Conservation (phyloP, 2,888 invertebrate genomes). For the Acleris holmiana region DNA sequence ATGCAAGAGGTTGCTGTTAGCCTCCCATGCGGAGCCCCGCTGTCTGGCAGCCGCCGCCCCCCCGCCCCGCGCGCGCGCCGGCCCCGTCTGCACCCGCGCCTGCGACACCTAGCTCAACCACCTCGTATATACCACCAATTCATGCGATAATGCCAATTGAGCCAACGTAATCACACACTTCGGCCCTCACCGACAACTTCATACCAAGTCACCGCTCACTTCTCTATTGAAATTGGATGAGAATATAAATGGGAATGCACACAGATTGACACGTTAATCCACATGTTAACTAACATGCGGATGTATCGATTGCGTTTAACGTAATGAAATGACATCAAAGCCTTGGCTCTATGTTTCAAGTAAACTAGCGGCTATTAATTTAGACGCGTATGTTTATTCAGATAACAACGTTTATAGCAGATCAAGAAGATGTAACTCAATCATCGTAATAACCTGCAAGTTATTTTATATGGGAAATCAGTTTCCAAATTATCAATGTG, state of each 20-base stretch:
- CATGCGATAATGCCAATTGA: slow-evolving; percentile 40
- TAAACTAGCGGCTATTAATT: slow-evolving; percentile 29
- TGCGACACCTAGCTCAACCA: slow-evolving; percentile 71
- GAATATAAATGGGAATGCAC: slow-evolving; percentile 5
- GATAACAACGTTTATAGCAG: slow-evolving; percentile 27
- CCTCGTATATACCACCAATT: slow-evolving; percentile 67
- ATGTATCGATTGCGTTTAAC: slow-evolving; percentile 19
- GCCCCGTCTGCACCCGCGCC: slow-evolving; percentile 38
- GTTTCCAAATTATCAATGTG: slow-evolving; percentile 5
- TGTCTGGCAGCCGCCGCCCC: slow-evolving; percentile 77
- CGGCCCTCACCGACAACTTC: slow-evolving; percentile 13
- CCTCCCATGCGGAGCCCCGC: slow-evolving; percentile 84
- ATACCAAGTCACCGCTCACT: background rate
- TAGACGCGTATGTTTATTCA: slow-evolving; percentile 26
- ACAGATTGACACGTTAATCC: slow-evolving; percentile 7
- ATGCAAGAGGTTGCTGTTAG: slow-evolving; percentile 80
- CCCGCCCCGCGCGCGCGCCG: slow-evolving; percentile 42
- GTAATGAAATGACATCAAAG: slow-evolving; percentile 26
- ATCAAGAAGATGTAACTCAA: slow-evolving; percentile 32
- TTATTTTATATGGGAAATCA: slow-evolving; percentile 2
- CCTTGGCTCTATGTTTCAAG: slow-evolving; percentile 24
- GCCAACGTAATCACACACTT: slow-evolving; percentile 14
- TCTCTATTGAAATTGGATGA: too few species aligned
- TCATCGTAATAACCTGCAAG: slow-evolving; percentile 8
- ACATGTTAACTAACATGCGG: slow-evolving; percentile 24